Percentiles rank a stretch among this genome's conserved stretches.
Conservation (phyloP, 1,140 invertebrate species). For the Andrena cerasifolii region DNA sequence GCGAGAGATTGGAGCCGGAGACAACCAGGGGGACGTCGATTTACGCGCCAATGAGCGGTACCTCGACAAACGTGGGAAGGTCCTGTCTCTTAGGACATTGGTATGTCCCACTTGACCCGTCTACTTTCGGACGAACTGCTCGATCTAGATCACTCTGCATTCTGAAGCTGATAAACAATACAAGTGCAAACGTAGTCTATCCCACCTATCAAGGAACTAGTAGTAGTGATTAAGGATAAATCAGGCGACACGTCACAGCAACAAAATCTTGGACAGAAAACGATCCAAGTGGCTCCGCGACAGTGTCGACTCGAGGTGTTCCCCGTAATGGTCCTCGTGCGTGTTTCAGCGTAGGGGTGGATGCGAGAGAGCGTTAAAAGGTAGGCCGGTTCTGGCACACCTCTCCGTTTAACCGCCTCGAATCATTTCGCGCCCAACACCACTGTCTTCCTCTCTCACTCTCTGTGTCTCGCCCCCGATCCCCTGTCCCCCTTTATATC, state of each 20-base stretch:
- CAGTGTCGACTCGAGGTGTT: slow-evolving; percentile 53
- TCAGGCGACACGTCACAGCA: background rate
- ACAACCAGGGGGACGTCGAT: slow-evolving; percentile 12
- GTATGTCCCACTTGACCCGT: background rate
- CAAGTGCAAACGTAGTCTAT: too few species aligned
- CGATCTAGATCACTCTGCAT: too few species aligned
- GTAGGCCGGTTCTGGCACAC: slow-evolving; percentile 81
- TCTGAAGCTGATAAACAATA: too few species aligned
- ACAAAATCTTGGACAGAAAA: background rate
- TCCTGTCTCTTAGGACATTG: background rate
- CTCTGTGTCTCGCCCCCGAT: slow-evolving; percentile 52
- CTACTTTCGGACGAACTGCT: background rate
- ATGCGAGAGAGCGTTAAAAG: slow-evolving; percentile 78
- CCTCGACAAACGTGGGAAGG: slow-evolving; percentile 17
- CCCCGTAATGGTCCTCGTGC: slow-evolving; percentile 72
- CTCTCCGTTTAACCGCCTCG: slow-evolving; percentile 79
- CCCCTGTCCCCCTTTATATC: slow-evolving; percentile 62
- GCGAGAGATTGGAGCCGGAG: slow-evolving; percentile 30
- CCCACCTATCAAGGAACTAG: too few species aligned
- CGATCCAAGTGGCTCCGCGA: slow-evolving; percentile 15
- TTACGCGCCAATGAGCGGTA: background rate
- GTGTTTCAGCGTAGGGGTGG: slow-evolving; percentile 73
- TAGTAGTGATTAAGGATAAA: background rate
- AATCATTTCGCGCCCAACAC: slow-evolving; percentile 66
- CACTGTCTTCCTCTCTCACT: too few species aligned